These are phyloP conservation scores for Cataglyphis livida DNA, from an alignment of 2,888 invertebrate genomes.

Conservation along the genomic window DNA sequence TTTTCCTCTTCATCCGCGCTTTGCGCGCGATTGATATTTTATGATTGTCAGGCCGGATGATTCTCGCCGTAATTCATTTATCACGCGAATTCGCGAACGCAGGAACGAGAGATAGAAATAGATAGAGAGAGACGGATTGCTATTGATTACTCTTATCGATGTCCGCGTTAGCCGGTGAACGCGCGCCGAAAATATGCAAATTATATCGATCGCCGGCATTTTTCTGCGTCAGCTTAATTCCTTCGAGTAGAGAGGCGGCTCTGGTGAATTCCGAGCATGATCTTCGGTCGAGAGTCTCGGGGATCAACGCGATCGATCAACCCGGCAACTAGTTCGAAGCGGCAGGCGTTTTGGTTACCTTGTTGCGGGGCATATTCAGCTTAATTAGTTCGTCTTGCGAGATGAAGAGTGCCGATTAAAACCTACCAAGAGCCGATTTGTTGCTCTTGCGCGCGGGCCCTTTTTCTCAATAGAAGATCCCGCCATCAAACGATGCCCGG, in stretches of 20 bases:
- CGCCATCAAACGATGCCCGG: constrained; percentile 15
- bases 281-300: constrained; percentile 29
- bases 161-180: background rate
- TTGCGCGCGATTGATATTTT: constrained; percentile 32
- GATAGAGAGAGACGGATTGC: constrained; percentile 14
- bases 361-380: constrained; percentile 62
- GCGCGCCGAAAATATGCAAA: background rate
- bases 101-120: background rate
- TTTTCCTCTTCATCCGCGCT: background rate
- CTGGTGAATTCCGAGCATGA: constrained; percentile 26
- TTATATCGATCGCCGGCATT: constrained; percentile 26
- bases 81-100: constrained; percentile 6
- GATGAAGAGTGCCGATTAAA: constrained; percentile 69
- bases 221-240: constrained; percentile 24
- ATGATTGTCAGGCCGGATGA: constrained; percentile 21
- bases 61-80: constrained; percentile 7
- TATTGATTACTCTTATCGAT: constrained; percentile 25
- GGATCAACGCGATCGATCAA: constrained; percentile 63
- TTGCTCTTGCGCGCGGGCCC: constrained; percentile 40
- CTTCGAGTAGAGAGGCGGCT: background rate
- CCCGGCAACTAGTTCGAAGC: constrained; percentile 56
- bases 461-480: constrained; percentile 40
- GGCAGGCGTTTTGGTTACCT: constrained; percentile 66
- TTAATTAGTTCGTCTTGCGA: constrained; percentile 67
- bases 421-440: constrained; percentile 58